Evolutionary conservation across 2,797 vertebrate genomes (phyloP), one percentile per base, ranked within the genome.

Genomic region (Pterois miles): DNA sequence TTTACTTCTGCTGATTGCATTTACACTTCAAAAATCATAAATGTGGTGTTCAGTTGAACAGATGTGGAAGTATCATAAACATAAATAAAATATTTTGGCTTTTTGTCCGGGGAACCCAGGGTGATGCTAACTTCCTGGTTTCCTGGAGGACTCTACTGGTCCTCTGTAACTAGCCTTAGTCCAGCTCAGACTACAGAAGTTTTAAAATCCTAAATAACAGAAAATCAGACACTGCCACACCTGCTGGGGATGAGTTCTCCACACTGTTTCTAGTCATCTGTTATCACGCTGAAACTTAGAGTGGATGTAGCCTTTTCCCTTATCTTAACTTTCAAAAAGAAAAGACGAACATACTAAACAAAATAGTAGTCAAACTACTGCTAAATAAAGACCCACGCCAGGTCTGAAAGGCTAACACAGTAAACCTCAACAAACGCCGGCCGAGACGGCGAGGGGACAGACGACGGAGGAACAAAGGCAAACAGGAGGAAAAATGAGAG

Each of bases 401-500:
- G 14, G 57, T 74, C 20, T 64, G 43, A 20, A 46, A 46, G 20
- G 18, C 7, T 0, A 36, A 74, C 52, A 22, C 46, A 27, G 36
- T 11, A 27, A 34, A 77, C 18, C 25, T 20, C 14, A 66, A 71
- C 16, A 76, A 72, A 81, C 43, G 33, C 46, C 68, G 27, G 52
- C 50, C 25, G 48, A 34, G 54, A 64, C 4, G 22, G 52, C 11
- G 62, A 76, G 10, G 5, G 29, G 72, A 74, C 57, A 38, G 52
- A 79, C 56, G 25, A 75, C 13, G 16, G 36, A 48, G 16, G 25
- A 66, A 67, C 66, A 62, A 53, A 71, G 57, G 65, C 66, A 69
- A 86, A 80, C 74, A 56, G 8, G 20, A 82, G 38, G 29, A 65
- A 23, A 63, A 82, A 84, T 50, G 58, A 85, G 53, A 78, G 77